A percentile compares a stretch with the other conserved stretches of the same genome.
phyloP scores from a whole-genome alignment of 2,113 vertebrate species.

The Tragulus kanchil region DNA sequence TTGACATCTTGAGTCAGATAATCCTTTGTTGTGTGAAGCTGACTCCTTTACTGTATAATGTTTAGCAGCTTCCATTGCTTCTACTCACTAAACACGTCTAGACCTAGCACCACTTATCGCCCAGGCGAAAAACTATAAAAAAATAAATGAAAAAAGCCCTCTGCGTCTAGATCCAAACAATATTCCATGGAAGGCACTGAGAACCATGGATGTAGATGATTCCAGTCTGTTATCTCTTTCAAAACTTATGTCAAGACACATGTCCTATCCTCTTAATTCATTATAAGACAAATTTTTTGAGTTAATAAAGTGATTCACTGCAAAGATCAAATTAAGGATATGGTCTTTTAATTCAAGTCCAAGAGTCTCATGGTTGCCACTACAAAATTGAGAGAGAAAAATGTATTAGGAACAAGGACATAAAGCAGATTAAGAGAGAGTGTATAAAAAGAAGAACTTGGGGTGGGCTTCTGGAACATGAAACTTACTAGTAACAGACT shows the following conservation, averaged over 20 bases:
- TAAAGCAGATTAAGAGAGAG: background rate
- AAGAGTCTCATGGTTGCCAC: background rate
- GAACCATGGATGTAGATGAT: background rate
- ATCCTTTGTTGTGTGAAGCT: background rate
- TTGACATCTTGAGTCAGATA: background rate
- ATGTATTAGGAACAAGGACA: background rate
- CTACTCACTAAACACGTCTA: background rate
- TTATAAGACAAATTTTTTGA: background rate
- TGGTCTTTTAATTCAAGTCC: background rate
- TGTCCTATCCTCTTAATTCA: background rate
- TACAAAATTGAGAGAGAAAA: constrained; percentile 23
- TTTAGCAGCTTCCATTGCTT: background rate
- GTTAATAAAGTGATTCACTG: background rate
- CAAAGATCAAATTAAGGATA: background rate
- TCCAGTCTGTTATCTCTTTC: background rate
- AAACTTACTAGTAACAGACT: constrained; percentile 61
- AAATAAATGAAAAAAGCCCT: no score
- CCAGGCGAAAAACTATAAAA: background rate
- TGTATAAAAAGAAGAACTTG: background rate
- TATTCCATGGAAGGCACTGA: background rate
- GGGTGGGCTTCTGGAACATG: background rate
- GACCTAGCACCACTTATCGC: background rate
- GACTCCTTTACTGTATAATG: no score
- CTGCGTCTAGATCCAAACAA: background rate
- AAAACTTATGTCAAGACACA: background rate